Base-by-base conservation (phyloP, 2,113 vertebrate genomes). In the Lagopus muta region DNA sequence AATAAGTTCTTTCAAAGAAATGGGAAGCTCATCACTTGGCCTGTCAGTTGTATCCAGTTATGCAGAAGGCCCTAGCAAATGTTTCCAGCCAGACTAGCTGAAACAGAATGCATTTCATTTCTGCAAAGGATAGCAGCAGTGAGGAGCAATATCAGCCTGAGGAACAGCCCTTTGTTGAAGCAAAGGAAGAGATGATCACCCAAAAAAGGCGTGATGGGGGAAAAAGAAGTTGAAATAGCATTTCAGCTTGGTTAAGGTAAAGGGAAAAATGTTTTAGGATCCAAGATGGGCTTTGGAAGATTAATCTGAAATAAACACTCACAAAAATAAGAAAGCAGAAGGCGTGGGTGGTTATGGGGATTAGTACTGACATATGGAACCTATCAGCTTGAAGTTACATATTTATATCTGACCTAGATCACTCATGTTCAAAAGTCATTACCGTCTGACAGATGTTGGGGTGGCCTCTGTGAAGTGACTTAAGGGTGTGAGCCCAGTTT, bases 401-500 rank as follows among this genome's bases (percentile, higher is more conserved):
- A n/a, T 95, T 95, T 84, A 42, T 95, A 69, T 90, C 82, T 95
- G 92, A 88, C 89, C 86, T 77, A 83, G 91, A 91, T 94, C 93
- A 84, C 47, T 93, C 80, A 78, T 96, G 87, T 87, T 92, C 91
- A 89, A 94, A 50, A 94, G 82, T 94, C 83, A 95, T 94, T 96
- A 71, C 69, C 73, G 87, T 79, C 0, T 11, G 93, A 91, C 92
- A 96, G 92, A 92, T 96, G 90, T 90, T 93, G 93, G 83, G 61
- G 61, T 96, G 89, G 84, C 84, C 92, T 92, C 78, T 84, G 61
- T 89, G 84, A 93, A 95, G 91, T 86, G 75, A 88, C 67, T 93
- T 92, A 62, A 89, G 89, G 94, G 90, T 88, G 73, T 95, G 92
- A 94, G 90, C 88, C 89, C 89, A 92, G 88, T 95, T 96, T 95